phyloP scores from a whole-genome alignment of 1,140 invertebrate species.

The Scaptomyza pallida region DNA sequence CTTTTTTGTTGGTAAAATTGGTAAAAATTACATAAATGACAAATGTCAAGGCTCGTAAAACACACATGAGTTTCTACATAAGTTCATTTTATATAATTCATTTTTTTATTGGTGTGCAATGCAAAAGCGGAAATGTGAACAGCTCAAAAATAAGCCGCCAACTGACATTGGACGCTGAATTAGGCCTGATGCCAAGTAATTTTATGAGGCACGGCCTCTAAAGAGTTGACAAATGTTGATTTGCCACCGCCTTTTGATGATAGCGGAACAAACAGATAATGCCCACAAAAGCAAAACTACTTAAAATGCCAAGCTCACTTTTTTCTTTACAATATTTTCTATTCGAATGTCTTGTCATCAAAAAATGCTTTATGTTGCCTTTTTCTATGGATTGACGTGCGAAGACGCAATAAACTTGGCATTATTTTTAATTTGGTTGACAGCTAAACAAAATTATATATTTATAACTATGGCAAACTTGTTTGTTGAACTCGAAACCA shows the following conservation, averaged over 20 bases:
- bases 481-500: conserved; percentile 27
- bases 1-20: conserved; percentile 36
- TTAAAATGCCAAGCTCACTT: not conserved
- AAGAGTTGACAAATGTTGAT: conserved; percentile 4
- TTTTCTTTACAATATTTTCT: conserved; percentile 5
- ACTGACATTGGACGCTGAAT: conserved; percentile 31
- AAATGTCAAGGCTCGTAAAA: conserved; percentile 59
- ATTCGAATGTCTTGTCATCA: conserved; percentile 5
- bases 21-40: conserved; percentile 57
- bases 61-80: not conserved
- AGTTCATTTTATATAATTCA: conserved; percentile 54
- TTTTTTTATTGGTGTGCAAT: conserved; percentile 28
- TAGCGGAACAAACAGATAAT: conserved; percentile 25
- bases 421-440: conserved; percentile 33
- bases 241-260: conserved; percentile 32
- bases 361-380: conserved; percentile 25
- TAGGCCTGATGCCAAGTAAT: conserved; percentile 32
- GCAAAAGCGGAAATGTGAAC: conserved; percentile 52
- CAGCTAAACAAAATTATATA: conserved; percentile 16
- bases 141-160: conserved; percentile 33
- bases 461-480: conserved; percentile 20
- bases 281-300: conserved; percentile 21
- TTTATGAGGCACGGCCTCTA: conserved; percentile 27
- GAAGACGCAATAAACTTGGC: conserved; percentile 11
- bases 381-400: conserved; percentile 7